Evolutionary conservation across 2,113 vertebrate genomes (phyloP).

Genomic region (Mandrillus leucophaeus): DNA sequence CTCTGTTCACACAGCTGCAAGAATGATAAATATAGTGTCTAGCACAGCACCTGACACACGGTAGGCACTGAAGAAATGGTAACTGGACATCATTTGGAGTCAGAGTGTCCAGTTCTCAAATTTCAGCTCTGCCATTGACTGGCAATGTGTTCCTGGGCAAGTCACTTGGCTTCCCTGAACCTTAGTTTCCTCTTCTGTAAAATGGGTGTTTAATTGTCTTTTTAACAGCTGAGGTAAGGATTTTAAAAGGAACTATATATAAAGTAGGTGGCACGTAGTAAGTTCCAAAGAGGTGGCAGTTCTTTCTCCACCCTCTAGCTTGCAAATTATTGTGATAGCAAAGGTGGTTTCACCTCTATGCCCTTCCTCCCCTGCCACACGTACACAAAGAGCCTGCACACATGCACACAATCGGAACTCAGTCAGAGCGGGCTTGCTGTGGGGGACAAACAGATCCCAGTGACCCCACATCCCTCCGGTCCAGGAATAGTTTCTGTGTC

Average conservation of each 20-base stretch:
- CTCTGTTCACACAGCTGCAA: neutral
- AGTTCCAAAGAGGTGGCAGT: neutral
- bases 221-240: neutral
- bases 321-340: neutral
- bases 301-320: neutral
- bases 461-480: neutral
- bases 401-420: neutral
- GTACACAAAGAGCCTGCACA: neutral
- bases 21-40: neutral
- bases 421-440: neutral
- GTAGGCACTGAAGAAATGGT: neutral
- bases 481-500: neutral
- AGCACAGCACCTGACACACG: neutral
- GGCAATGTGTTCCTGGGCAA: neutral
- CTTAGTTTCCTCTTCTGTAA: neutral
- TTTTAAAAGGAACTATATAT: neutral
- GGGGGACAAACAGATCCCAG: neutral
- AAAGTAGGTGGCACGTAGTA: neutral
- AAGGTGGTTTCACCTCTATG: neutral
- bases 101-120: neutral
- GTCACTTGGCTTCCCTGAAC: neutral
- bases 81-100: neutral
- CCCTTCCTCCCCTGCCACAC: fast-evolving
- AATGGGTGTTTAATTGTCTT: neutral
- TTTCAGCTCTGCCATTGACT: neutral